Conservation (phyloP, 2,797 vertebrate species). For the Sebastes trivittatus region DNA sequence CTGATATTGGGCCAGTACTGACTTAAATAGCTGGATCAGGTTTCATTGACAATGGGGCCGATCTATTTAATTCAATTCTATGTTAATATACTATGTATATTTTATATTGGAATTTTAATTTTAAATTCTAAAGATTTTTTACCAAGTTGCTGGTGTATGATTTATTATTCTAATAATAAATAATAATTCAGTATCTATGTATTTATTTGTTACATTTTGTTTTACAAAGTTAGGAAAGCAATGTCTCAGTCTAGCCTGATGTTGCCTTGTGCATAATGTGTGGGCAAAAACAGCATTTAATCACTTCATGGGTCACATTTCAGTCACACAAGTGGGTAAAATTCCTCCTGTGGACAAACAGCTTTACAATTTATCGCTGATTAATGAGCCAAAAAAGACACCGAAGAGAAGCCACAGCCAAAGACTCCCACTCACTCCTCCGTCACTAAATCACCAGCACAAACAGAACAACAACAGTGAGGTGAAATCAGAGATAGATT, state of each 20-base stretch:
- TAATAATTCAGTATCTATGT: too few relatives aligned
- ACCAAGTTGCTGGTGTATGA: too few relatives aligned
- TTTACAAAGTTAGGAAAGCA: not conserved
- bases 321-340: conserved; percentile 7
- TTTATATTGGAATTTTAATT: not conserved
- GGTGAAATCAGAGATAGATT: conserved; percentile 49
- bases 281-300: conserved; percentile 23
- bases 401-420: conserved; percentile 16
- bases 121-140: not conserved
- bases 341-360: conserved; percentile 18
- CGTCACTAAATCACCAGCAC: conserved; percentile 42
- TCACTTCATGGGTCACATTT: conserved; percentile 23
- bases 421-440: conserved; percentile 18
- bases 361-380: conserved; percentile 40
- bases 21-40: not conserved
- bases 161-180: too few relatives aligned
- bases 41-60: not conserved
- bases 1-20: not conserved
- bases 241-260: not conserved
- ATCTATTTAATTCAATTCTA: not conserved
- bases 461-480: conserved; percentile 52
- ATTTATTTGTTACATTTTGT: not conserved
- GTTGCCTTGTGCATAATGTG: not conserved
- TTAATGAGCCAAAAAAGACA: conserved; percentile 44
- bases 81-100: not conserved